Evolutionary conservation across 2,888 invertebrate genomes (phyloP).

Genomic region (Dolichomitus sp.): DNA sequence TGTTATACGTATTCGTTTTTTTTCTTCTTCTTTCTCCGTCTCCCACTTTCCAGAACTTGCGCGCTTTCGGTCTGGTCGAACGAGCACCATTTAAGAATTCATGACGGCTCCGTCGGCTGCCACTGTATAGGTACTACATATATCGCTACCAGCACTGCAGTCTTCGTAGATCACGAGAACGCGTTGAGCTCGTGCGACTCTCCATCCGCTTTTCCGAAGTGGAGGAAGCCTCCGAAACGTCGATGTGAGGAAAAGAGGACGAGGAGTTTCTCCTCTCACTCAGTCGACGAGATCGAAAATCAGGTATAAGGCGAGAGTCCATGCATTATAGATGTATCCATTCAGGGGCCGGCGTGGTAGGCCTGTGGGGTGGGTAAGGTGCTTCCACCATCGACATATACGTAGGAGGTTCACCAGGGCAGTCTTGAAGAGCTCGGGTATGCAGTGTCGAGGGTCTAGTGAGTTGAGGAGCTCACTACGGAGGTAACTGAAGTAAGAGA

Average conservation of each 20-base stretch:
- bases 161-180: conserved; percentile 26
- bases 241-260: not conserved
- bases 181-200: conserved; percentile 29
- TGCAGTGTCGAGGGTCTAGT: conserved; percentile 41
- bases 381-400: conserved; percentile 34
- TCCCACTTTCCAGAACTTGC: not conserved
- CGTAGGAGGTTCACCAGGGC: conserved; percentile 45
- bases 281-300: conserved; percentile 77
- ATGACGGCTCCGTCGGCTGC: conserved; percentile 39
- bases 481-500: conserved; percentile 46
- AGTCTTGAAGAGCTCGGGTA: conserved; percentile 34
- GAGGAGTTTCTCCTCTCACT: conserved; percentile 22
- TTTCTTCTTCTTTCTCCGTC: not conserved
- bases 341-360: conserved; percentile 71
- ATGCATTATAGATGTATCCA: conserved; percentile 81
- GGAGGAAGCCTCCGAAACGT: conserved; percentile 2
- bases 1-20: too few relatives aligned
- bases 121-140: conserved; percentile 17
- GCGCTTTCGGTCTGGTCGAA: conserved; percentile 42
- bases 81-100: conserved; percentile 60
- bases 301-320: conserved; percentile 76
- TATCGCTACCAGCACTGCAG: conserved; percentile 14
- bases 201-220: conserved; percentile 12
- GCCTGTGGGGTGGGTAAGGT: conserved; percentile 36
- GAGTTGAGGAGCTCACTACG: conserved; percentile 15